A percentile compares a stretch with the other conserved stretches of the same genome.
Evolutionary conservation across 2,113 vertebrate genomes (phyloP).

Genomic region (Centropristis striata): DNA sequence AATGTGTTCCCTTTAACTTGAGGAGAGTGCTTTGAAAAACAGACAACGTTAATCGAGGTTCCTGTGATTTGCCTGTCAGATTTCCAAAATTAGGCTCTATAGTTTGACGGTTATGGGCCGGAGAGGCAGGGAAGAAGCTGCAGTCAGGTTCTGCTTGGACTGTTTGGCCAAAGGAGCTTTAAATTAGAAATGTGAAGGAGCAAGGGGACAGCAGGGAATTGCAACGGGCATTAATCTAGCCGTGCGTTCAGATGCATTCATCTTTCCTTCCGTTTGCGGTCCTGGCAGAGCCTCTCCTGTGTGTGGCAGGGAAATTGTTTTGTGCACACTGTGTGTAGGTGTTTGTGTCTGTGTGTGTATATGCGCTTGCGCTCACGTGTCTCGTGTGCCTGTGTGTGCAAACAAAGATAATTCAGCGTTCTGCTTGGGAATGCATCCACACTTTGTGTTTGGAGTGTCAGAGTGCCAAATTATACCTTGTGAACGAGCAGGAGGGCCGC

Average conservation of each 20-base stretch:
- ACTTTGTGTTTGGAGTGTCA: conserved; percentile 59
- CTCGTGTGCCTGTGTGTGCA: conserved; percentile 56
- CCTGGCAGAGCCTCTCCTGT: conserved; percentile 44
- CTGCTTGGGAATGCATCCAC: conserved; percentile 53
- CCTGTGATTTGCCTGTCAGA: conserved; percentile 36
- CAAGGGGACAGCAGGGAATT: conserved; percentile 52
- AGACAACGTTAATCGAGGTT: conserved; percentile 34
- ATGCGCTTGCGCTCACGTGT: conserved; percentile 16
- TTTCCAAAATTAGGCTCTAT: conserved; percentile 34
- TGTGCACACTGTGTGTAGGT: conserved; percentile 27
- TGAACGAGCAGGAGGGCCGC: conserved; percentile 50
- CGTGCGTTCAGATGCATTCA: conserved; percentile 49
- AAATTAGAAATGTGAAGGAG: conserved; percentile 67
- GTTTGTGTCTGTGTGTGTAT: background rate
- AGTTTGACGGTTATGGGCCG: conserved; percentile 10
- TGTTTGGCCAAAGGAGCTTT: conserved; percentile 62
- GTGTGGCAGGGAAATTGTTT: conserved; percentile 49
- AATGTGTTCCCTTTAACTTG: conserved; percentile 17
- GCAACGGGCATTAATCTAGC: conserved; percentile 66
- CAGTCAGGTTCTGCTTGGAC: conserved; percentile 42
- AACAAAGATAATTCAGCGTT: conserved; percentile 71
- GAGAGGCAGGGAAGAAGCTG: conserved; percentile 16
- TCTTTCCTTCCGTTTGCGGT: conserved; percentile 48
- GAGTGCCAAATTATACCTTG: conserved; percentile 64
- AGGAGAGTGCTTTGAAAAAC: conserved; percentile 25